Evolutionary conservation across 2,797 vertebrate genomes (phyloP).

Genomic region (Sparidentex hasta): DNA sequence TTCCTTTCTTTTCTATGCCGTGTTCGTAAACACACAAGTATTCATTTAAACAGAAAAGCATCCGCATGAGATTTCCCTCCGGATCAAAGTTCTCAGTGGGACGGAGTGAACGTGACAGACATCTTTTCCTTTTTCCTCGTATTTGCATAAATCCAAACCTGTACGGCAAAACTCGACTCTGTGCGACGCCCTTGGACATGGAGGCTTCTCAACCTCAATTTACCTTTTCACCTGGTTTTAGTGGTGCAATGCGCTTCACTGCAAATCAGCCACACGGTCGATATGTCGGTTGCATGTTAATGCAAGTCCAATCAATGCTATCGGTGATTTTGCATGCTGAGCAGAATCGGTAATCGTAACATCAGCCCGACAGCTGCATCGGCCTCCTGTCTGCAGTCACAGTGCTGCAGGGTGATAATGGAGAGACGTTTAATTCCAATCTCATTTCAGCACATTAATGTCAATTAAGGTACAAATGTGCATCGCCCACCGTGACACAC

Average conservation of each 20-base stretch:
- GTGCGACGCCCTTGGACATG: neutral
- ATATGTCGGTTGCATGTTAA: constrained; percentile 59
- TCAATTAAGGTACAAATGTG: neutral
- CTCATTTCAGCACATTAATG: neutral
- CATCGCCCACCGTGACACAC: too few relatives aligned
- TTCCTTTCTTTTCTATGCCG: neutral
- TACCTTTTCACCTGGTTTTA: neutral
- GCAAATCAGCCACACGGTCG: constrained; percentile 12
- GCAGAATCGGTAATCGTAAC: constrained; percentile 18
- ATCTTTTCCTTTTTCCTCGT: constrained; percentile 4
- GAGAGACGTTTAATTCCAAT: too few relatives aligned
- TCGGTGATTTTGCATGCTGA: constrained; percentile 31
- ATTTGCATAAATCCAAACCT: constrained; percentile 22
- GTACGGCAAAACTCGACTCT: neutral
- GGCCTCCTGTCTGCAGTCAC: neutral
- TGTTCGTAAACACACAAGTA: neutral
- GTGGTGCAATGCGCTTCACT: constrained; percentile 1
- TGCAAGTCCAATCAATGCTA: constrained; percentile 51
- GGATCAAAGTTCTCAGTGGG: neutral
- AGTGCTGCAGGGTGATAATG: neutral
- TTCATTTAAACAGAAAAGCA: neutral
- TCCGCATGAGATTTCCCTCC: neutral
- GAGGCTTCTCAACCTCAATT: neutral
- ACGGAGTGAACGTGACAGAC: neutral
- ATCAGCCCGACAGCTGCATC: neutral